phyloP scores from a whole-genome alignment of 2,113 vertebrate genomes.

The Patagioenas fasciata region DNA sequence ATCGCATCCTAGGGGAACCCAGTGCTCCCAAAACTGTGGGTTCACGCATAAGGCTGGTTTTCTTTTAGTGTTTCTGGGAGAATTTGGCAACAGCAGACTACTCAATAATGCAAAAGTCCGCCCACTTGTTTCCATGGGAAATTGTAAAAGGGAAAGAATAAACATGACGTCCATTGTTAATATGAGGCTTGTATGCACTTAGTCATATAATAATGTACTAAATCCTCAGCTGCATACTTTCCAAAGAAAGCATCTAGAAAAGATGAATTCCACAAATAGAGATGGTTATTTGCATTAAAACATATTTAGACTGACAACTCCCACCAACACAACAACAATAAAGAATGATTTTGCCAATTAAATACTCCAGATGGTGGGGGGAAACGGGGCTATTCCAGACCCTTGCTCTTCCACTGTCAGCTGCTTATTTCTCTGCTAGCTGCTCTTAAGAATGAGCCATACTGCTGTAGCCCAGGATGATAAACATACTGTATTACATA shows the following conservation, averaged over 20 bases:
- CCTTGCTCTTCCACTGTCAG: background rate
- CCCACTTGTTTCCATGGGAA: slow-evolving; percentile 68
- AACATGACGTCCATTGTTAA: slow-evolving; percentile 38
- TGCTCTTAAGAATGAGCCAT: background rate
- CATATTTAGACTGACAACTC: slow-evolving; percentile 47
- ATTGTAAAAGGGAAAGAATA: slow-evolving; percentile 40
- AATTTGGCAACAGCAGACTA: background rate
- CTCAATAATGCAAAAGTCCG: slow-evolving; percentile 50
- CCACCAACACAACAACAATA: slow-evolving; percentile 1
- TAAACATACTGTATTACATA: background rate
- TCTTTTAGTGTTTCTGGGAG: background rate
- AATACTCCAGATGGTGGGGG: background rate
- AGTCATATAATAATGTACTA: slow-evolving; percentile 45
- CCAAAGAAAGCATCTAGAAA: slow-evolving; percentile 15
- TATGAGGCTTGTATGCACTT: slow-evolving; percentile 18
- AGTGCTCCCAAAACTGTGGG: background rate
- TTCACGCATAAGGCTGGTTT: background rate
- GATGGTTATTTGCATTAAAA: slow-evolving; percentile 27
- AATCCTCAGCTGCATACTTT: slow-evolving; percentile 29
- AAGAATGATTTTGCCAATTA: slow-evolving; percentile 22
- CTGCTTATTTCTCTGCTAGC: background rate
- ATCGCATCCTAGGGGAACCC: slow-evolving; percentile 1
- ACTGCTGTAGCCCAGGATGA: background rate
- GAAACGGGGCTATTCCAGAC: background rate
- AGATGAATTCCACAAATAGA: slow-evolving; percentile 10